Conservation (phyloP, 2,888 invertebrate species). For the Gymnosoma rotundatum region DNA sequence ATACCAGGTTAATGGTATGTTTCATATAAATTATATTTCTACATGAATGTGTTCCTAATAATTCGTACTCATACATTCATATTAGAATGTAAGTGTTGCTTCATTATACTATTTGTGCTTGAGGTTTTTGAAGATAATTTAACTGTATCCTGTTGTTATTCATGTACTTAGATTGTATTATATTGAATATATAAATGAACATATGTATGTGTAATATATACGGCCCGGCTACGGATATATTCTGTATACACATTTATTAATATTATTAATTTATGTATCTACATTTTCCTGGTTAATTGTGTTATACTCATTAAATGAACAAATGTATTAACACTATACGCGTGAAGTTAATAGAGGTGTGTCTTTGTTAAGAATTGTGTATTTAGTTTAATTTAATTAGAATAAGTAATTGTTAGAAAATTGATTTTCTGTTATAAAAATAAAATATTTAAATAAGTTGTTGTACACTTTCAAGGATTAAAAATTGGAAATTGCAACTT, state of each 20-base stretch:
- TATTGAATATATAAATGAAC: background rate
- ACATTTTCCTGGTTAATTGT: background rate
- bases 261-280: conserved; percentile 18
- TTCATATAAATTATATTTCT: conserved; percentile 11
- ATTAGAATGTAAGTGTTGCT: background rate
- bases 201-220: background rate
- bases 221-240: too few relatives aligned
- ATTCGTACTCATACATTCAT: background rate
- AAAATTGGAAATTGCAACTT: too few relatives aligned
- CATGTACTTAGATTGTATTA: background rate
- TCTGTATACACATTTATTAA: background rate
- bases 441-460: too few relatives aligned
- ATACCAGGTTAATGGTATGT: background rate
- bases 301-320: too few relatives aligned
- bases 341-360: too few relatives aligned
- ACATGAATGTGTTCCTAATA: background rate
- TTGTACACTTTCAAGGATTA: too few relatives aligned
- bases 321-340: too few relatives aligned
- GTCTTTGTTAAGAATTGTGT: too few relatives aligned
- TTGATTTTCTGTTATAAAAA: too few relatives aligned
- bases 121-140: conserved; percentile 32
- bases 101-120: background rate
- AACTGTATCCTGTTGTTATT: conserved; percentile 25
- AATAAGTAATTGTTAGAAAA: too few relatives aligned
- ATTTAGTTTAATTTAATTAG: too few relatives aligned